Evolutionary conservation across 2,888 invertebrate genomes (phyloP).

Genomic region (Torymus aiolomorphi): DNA sequence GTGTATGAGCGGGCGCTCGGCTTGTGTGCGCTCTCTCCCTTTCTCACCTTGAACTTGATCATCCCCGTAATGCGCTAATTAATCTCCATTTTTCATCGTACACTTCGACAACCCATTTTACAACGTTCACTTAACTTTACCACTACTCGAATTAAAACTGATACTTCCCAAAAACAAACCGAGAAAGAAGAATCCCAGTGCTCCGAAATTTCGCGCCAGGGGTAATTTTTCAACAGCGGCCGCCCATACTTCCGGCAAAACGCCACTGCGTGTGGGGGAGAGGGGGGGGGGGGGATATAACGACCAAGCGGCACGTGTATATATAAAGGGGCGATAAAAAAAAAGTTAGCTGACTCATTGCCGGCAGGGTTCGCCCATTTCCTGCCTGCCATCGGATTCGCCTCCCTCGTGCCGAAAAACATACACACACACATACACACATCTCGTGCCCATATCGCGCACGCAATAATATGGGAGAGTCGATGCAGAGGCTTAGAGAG

Average conservation of each 20-base stretch:
- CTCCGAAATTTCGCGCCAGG: no score
- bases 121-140: no score
- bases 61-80: conserved; percentile 12
- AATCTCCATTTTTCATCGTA: not conserved
- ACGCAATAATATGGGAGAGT: not conserved
- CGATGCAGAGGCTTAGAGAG: not conserved
- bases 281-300: no score
- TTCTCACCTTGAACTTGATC: conserved; percentile 34
- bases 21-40: not conserved
- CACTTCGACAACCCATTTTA: not conserved
- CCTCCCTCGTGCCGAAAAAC: no score
- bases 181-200: no score
- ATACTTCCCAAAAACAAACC: no score
- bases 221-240: no score
- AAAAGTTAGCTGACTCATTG: conserved; percentile 27
- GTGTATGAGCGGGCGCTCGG: not conserved
- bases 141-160: no score
- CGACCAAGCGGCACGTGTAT: not conserved
- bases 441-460: not conserved
- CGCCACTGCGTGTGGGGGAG: no score
- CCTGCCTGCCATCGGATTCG: not conserved
- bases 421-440: no score
- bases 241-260: no score
- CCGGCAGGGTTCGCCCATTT: not conserved
- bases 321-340: conserved; percentile 9